Conservation (phyloP, 2,888 invertebrate species). For the Erebia ligea region DNA sequence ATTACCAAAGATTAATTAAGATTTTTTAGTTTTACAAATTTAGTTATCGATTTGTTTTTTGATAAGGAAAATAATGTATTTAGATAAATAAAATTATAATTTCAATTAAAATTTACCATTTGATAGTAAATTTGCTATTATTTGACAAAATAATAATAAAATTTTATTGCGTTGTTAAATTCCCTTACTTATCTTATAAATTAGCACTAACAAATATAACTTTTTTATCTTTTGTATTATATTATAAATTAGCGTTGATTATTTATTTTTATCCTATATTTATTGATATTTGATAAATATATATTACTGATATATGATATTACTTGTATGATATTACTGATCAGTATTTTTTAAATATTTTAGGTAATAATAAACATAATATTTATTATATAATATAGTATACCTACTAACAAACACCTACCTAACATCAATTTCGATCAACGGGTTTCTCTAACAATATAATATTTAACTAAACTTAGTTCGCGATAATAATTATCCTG, state of each 20-base stretch:
- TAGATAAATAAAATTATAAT: slow-evolving; percentile 22
- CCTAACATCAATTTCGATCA: slow-evolving; percentile 33
- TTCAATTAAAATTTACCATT: slow-evolving; percentile 31
- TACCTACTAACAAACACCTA: slow-evolving; percentile 29
- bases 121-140: slow-evolving; percentile 31
- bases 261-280: slow-evolving; percentile 20
- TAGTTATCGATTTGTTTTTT: slow-evolving; percentile 31
- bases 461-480: slow-evolving; percentile 13
- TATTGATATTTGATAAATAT: slow-evolving; percentile 17
- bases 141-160: slow-evolving; percentile 16
- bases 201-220: slow-evolving; percentile 6
- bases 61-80: slow-evolving; percentile 1
- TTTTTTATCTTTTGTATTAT: neutral
- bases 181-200: neutral
- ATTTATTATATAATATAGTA: neutral
- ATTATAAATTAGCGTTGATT: neutral
- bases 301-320: slow-evolving; percentile 11
- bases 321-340: slow-evolving; percentile 20
- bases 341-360: slow-evolving; percentile 23
- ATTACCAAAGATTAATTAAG: slow-evolving; percentile 70
- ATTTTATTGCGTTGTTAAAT: slow-evolving; percentile 4
- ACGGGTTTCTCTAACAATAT: slow-evolving; percentile 33
- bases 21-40: slow-evolving; percentile 39
- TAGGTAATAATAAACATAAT: no score
- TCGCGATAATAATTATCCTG: slow-evolving; percentile 31